Evolutionary conservation across 2,113 vertebrate genomes (phyloP).

Genomic region (Peucedramus taeniatus): DNA sequence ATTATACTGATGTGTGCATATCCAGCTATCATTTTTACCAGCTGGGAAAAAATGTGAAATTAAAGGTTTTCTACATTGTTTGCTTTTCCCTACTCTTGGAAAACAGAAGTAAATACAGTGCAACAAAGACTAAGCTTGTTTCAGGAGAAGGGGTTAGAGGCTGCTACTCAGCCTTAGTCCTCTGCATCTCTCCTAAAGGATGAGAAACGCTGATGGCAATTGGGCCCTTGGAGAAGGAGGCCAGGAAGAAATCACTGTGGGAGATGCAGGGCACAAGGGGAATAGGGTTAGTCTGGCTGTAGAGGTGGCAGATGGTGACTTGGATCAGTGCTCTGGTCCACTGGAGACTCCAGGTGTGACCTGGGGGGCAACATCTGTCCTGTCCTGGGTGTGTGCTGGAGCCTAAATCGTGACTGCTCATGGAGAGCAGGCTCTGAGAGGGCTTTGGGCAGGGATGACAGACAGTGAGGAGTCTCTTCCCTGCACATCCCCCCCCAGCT

Average conservation of each 20-base stretch:
- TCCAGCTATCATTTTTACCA: slow-evolving; percentile 68
- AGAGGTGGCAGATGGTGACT: neutral
- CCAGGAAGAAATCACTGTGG: neutral
- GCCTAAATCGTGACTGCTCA: neutral
- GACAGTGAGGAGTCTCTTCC: neutral
- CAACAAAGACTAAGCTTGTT: neutral
- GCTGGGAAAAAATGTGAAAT: slow-evolving; percentile 58
- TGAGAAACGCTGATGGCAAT: neutral
- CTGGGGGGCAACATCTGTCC: neutral
- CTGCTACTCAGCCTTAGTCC: neutral
- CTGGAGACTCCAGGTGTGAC: neutral
- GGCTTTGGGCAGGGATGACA: neutral
- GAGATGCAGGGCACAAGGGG: neutral
- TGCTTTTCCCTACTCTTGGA: slow-evolving; percentile 66
- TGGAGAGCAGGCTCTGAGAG: neutral
- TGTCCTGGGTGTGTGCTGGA: neutral
- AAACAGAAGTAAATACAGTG: slow-evolving; percentile 25
- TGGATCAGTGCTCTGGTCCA: neutral
- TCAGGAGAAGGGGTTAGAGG: neutral
- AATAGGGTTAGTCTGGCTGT: neutral
- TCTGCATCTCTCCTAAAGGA: neutral
- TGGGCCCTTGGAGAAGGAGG: neutral
- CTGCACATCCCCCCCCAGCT: neutral
- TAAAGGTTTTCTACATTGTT: slow-evolving; percentile 69
- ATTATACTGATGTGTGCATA: slow-evolving; percentile 67